Evolutionary conservation across 2,797 vertebrate species (phyloP).

Genomic region (Cryptoprocta ferox): DNA sequence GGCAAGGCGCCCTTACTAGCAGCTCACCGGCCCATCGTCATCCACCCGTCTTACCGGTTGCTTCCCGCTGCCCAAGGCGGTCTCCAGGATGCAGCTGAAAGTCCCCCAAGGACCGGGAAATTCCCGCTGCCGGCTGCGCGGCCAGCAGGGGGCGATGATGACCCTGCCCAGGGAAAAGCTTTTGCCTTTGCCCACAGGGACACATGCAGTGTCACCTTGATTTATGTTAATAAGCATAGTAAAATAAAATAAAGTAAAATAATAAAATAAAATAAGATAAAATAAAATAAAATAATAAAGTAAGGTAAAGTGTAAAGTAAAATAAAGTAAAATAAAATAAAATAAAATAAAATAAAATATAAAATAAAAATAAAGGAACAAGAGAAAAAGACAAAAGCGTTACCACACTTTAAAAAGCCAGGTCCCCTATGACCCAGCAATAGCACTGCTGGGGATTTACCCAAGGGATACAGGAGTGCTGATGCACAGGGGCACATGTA

Average conservation of each 20-base stretch:
- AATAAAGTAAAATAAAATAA: too few species aligned
- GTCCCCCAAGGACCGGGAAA: rapidly evolving
- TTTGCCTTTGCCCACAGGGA: too few species aligned
- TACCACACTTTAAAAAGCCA: background rate
- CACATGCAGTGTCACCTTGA: rapidly evolving
- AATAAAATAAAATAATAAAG: too few species aligned
- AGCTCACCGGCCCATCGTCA: rapidly evolving
- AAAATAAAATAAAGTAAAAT: background rate
- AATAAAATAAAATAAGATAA: background rate
- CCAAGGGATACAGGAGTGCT: too few species aligned
- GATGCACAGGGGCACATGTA: too few species aligned
- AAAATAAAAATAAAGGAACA: too few species aligned
- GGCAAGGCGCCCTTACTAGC: too few species aligned
- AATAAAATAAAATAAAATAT: too few species aligned
- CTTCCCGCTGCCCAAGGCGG: background rate
- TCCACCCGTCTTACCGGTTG: background rate
- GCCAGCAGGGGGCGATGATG: background rate
- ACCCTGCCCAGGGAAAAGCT: rapidly evolving
- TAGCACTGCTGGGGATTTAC: too few species aligned
- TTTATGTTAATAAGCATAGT: background rate
- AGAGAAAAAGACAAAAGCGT: background rate
- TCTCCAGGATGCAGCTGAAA: rapidly evolving
- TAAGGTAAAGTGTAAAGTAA: too few species aligned
- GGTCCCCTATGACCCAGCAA: too few species aligned
- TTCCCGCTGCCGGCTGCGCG: rapidly evolving